Base-by-base conservation (phyloP, 2,888 invertebrate genomes). In the Tinea semifulvella region DNA sequence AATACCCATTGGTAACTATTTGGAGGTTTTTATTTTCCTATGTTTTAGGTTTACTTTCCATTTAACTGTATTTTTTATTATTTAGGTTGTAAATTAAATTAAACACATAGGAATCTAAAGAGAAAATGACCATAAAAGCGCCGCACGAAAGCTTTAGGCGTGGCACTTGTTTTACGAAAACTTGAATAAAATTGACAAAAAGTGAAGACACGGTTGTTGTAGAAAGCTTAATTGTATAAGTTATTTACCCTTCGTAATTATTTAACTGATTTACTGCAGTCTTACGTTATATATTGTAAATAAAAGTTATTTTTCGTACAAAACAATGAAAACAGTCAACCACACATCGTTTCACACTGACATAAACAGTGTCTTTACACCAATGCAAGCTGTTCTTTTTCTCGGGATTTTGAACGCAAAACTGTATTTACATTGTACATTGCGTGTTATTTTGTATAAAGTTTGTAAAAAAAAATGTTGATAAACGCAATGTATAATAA, bases 131-230 rank as follows among this genome's bases (percentile, higher is more conserved):
- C 10, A 19, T 25, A 42, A 31, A 26, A 45, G 42, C 36, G 25
- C 46, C 42, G 46, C 35, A 44, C 28, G 28, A 17, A 44, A 46
- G 25, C 35, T 31, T 42, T 46, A 49, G 50, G 50, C 50, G 50
- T 50, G 50, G 50, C 50, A 50, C 48, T 46, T 49, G 42, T 44
- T 47, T 47, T 40, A 28, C 38, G 7, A n/a, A 46, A 46, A 42
- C 18, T 38, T 50, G 50, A 50, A 50, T 50, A 49, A 49, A 45
- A 49, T 49, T 13, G 36, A 47, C 8, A 42, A 13, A 2, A 42
- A n/a, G 20, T 42, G 11, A 42, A 3, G 11, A 42, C 20, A 42
- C 5, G 4, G 13, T 22, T 22, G 4, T 31, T 7, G 10, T 31
- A 2, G 13, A 13, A 31, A n/a, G 14, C 11, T n/a, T 13, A 31